Base-by-base conservation (phyloP, 2,113 vertebrate species). In the Calyptommatus sinebrachiatus region DNA sequence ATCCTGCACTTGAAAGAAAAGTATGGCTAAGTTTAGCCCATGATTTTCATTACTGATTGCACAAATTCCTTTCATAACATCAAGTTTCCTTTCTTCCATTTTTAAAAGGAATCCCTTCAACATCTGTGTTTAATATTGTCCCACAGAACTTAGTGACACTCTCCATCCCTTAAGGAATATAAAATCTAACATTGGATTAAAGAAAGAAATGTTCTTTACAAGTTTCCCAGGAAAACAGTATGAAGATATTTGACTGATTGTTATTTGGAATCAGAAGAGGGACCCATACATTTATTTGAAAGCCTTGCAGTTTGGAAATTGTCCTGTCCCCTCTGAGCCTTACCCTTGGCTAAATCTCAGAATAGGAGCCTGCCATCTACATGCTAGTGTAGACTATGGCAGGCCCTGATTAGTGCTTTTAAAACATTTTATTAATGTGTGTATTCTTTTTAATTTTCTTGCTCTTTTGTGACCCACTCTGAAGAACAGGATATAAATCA, bases 31-130 rank as follows among this genome's bases (percentile, higher is more conserved):
- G 79, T 81, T 90, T 87, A 89, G 88, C 78, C 83, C 65, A 68
- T 81, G 20, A 53, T 41, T 35, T 73, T 41, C 50, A 76, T 73
- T 16, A 81, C 65, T 87, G 26, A 89, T 93, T 92, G 89, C 89
- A 60, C 45, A 82, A 88, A 92, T 93, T 92, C 91, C 89, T 92
- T 87, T 82, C 83, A 80, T 60, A 83, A 82, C 5, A 71, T 90
- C 89, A 84, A 88, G 84, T 85, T 57, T 57, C 18, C 53, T 57
- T 57, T 57, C 18, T 8, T 8, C 12, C 46, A 9, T 53, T 57
- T 57, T 57, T 57, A 18, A 18, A 57, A 57, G 4, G 53, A 57
- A 57, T 57, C 48, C 31, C 45, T 74, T 75, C 78, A 66, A 21
- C 83, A 79, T 74, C 79, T 81, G 80, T 83, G 86, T 83, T 67